Evolutionary conservation across 2,797 vertebrate genomes (phyloP).

Genomic region (Phoeniculus purpureus): DNA sequence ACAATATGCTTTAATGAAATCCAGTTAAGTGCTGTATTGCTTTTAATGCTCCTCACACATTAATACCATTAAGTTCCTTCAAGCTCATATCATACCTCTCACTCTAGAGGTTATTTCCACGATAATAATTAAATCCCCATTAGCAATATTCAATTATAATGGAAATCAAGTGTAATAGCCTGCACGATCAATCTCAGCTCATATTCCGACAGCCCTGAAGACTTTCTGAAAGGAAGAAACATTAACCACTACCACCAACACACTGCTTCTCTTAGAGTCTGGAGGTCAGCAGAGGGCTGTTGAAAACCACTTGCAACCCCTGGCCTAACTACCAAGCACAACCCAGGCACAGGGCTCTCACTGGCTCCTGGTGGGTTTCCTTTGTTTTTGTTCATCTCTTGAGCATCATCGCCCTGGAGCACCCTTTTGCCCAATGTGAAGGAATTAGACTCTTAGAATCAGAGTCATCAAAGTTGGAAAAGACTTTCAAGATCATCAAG

Average conservation of each 20-base stretch:
- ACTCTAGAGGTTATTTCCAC: neutral
- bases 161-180: conserved; percentile 9
- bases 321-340: neutral
- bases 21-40: neutral
- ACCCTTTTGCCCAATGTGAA: neutral
- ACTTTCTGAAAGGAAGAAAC: neutral
- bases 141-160: conserved; percentile 3
- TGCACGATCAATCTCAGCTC: neutral
- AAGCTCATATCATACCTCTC: rapidly evolving
- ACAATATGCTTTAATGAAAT: neutral
- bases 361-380: neutral
- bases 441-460: neutral
- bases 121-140: conserved; percentile 2
- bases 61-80: neutral
- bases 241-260: neutral
- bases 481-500: too few species aligned
- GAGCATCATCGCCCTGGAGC: neutral
- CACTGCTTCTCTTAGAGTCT: neutral
- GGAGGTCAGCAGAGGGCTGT: neutral
- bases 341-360: neutral
- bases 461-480: too few species aligned
- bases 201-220: neutral
- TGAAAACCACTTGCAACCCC: neutral
- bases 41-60: neutral
- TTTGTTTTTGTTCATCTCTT: neutral